Base-by-base conservation (phyloP, 2,113 vertebrate genomes). In the Gopherus evgoodei region DNA sequence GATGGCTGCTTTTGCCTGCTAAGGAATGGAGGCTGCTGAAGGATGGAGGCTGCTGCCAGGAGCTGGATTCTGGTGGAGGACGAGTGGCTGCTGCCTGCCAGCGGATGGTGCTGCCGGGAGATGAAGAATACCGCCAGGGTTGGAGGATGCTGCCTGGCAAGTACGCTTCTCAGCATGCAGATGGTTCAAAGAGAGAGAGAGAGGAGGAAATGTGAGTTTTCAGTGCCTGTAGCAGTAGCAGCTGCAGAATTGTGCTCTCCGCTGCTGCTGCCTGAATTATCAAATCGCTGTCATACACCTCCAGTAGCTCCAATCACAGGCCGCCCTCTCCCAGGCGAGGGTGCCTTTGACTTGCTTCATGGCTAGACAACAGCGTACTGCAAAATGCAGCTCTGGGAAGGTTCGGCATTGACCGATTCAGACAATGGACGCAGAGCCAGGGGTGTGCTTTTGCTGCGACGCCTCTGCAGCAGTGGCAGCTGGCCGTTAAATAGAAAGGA, bases 391-490 rank as follows among this genome's bases (percentile, higher is more conserved):
- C 83, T n/a, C 76, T 54, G 38, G 0, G 2, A 35, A 2, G 2
- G 0, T 6, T 11, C 44, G 4, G 76, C 42, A 11, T 10, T 2
- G 29, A 38, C 17, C 17, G 35, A 19, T 8, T 4, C 31, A 81
- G 47, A 17, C 2, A 3, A 29, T 11, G 16, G 62, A 25, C 4
- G 24, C 29, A 14, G 53, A 57, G 52, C 78, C 0, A 1, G 52
- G 50, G 2, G 0, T 1, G 29, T 59, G 62, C 16, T 1, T 19
- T 24, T 9, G 0, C 0, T 29, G 25, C 21, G 22, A 12, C 49
- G 52, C 29, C 35, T 27, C 4, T 3, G 53, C 65, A 31, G 47
- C 52, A 38, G 4, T 31, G 78, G 47, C 49, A 21, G 78, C 42
- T 10, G 0, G 52, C 53, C 35, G 11, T 24, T 11, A 12, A 21